Base-by-base conservation (phyloP, 2,797 vertebrate species). In the Smutsia gigantea region DNA sequence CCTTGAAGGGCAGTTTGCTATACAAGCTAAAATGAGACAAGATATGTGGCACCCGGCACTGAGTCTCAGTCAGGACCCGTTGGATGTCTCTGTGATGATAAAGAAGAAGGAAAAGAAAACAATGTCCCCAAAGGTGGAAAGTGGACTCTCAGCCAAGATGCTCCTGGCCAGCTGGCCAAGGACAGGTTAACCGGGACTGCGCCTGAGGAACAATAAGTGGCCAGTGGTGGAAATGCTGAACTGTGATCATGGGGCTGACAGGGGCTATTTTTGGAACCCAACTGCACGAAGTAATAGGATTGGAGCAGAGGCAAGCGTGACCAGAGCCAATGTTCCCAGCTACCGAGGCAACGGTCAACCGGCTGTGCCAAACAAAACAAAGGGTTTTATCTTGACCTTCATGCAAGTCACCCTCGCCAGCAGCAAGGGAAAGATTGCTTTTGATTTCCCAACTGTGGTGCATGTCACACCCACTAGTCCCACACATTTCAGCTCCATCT, bases 221-320 rank as follows among this genome's bases (percentile, higher is more conserved):
- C 96, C 15, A 0, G 74, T 55, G 85, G 74, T 94, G 95, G 92
- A 96, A 95, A 94, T 1, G 51, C 96, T 88, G 69, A 94, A 89
- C 90, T 85, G 90, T 18, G 92, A 74, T 95, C 96, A 93, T 34
- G 77, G 55, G 72, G 94, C 89, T 90, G 96, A 95, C 96, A 95
- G 64, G 79, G 97, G 93, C 96, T 98, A 98, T 97, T 97, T 97
- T 97, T 5, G 61, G 97, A 94, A 79, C 63, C 87, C 97, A 97
- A 87, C 96, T 77, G 29, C 97, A 96, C 0, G 34, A 89, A 95
- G 97, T 97, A 97, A 97, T 93, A 97, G 97, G 97, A 97, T 97
- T 97, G 97, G 94, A 94, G 93, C 9, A 4, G 96, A 95, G 94
- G 96, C 94, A 34, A 95, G 96, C 97, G 77, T 96, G 97, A 98